Percentiles rank a stretch among this genome's conserved stretches.
phyloP scores from a whole-genome alignment of 2,113 vertebrate species.

The Prochilodus magdalenae region DNA sequence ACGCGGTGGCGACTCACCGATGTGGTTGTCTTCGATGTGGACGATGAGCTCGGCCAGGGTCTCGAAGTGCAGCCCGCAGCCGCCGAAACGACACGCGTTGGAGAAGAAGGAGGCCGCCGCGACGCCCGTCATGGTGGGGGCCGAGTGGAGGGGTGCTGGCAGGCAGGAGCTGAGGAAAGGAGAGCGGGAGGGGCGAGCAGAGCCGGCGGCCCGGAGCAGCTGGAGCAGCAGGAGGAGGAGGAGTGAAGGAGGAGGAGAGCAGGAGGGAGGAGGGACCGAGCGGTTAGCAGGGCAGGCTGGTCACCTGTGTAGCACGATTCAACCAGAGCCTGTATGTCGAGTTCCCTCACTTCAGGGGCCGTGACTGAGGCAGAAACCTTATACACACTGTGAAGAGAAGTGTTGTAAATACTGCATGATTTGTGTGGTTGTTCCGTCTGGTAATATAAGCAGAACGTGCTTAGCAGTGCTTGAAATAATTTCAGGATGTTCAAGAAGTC shows the following conservation, averaged over 20 bases:
- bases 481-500: too few species aligned
- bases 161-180: slow-evolving; percentile 72
- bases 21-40: slow-evolving; percentile 95
- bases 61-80: slow-evolving; percentile 92
- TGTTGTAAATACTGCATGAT: too few species aligned
- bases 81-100: slow-evolving; percentile 91
- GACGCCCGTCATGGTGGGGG: slow-evolving; percentile 91
- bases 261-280: slow-evolving; percentile 60
- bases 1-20: slow-evolving; percentile 84
- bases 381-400: too few species aligned
- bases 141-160: slow-evolving; percentile 70
- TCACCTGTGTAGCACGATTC: slow-evolving; percentile 44
- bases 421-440: too few species aligned
- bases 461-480: too few species aligned
- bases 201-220: slow-evolving; percentile 69
- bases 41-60: slow-evolving; percentile 92
- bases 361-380: too few species aligned
- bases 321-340: background rate
- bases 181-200: slow-evolving; percentile 62
- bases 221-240: slow-evolving; percentile 74
- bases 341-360: too few species aligned
- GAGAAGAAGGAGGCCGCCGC: slow-evolving; percentile 97
- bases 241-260: slow-evolving; percentile 38
- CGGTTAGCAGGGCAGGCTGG: slow-evolving; percentile 42
- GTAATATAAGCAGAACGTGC: too few species aligned